Evolutionary conservation across 1,140 invertebrate genomes (phyloP).

Genomic region (Diorhabda sublineata): DNA sequence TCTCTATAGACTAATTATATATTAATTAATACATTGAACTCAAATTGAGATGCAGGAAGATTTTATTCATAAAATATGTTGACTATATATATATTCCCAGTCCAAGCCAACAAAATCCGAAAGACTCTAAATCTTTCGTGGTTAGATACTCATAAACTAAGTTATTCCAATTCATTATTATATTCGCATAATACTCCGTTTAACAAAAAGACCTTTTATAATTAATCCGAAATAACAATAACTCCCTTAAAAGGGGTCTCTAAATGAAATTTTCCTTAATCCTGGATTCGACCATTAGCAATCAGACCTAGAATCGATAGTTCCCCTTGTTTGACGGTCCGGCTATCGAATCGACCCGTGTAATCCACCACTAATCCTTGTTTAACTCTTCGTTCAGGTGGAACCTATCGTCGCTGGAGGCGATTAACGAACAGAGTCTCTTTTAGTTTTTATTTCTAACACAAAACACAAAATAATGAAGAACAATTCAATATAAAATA

Average conservation of each 20-base stretch:
- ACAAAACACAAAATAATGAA: too few species aligned
- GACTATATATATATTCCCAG: too few species aligned
- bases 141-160: too few species aligned
- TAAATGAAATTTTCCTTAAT: slow-evolving; percentile 1
- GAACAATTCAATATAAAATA: too few species aligned
- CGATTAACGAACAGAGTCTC: neutral
- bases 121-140: too few species aligned
- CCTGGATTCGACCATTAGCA: neutral
- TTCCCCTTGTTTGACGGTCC: neutral
- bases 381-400: neutral
- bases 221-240: neutral
- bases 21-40: too few species aligned
- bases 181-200: slow-evolving; percentile 2
- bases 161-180: neutral
- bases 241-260: neutral
- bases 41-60: too few species aligned
- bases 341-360: neutral
- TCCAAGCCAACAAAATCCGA: too few species aligned
- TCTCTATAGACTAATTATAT: too few species aligned
- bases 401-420: neutral
- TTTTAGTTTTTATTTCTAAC: too few species aligned
- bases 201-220: slow-evolving; percentile 1
- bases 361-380: slow-evolving; percentile 1
- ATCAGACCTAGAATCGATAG: neutral
- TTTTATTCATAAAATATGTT: too few species aligned